Conservation (phyloP, 2,888 invertebrate genomes). For the Drosophila setosimentum region DNA sequence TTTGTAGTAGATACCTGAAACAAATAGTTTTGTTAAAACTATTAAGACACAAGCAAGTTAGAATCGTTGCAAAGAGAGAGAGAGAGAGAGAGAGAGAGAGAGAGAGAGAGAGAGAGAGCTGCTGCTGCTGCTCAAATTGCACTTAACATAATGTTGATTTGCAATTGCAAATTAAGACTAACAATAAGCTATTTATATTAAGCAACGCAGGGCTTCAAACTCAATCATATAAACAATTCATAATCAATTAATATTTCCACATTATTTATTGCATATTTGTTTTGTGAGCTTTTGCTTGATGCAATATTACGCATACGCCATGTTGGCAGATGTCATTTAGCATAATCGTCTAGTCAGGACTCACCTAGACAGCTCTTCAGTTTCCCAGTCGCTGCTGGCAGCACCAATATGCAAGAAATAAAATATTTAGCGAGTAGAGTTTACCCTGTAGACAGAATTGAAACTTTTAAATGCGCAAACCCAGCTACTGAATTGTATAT, state of each 20-base stretch:
- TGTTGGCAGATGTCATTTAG: slow-evolving; percentile 48
- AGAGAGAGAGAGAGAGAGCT: too few relatives aligned
- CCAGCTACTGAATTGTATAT: background rate
- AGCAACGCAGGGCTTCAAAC: too few relatives aligned
- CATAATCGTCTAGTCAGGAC: slow-evolving; percentile 44
- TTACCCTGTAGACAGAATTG: slow-evolving; percentile 3
- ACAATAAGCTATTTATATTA: too few relatives aligned
- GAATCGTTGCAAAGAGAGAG: background rate
- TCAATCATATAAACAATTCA: too few relatives aligned
- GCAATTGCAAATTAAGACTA: too few relatives aligned
- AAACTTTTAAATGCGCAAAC: background rate
- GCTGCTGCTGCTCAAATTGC: too few relatives aligned
- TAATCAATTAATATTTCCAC: too few relatives aligned
- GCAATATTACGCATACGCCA: slow-evolving; percentile 58
- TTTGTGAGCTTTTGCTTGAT: too few relatives aligned
- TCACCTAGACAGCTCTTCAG: slow-evolving; percentile 31
- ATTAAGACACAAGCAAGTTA: slow-evolving; percentile 2
- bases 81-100: too few relatives aligned
- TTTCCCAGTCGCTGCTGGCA: slow-evolving; percentile 14
- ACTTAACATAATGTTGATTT: too few relatives aligned
- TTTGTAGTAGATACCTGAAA: slow-evolving; percentile 3
- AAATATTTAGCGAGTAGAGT: background rate
- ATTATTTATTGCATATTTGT: too few relatives aligned
- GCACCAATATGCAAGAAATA: background rate
- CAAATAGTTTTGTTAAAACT: background rate